Evolutionary conservation across 2,797 vertebrate species (phyloP).

Genomic region (Erpetoichthys calabaricus): DNA sequence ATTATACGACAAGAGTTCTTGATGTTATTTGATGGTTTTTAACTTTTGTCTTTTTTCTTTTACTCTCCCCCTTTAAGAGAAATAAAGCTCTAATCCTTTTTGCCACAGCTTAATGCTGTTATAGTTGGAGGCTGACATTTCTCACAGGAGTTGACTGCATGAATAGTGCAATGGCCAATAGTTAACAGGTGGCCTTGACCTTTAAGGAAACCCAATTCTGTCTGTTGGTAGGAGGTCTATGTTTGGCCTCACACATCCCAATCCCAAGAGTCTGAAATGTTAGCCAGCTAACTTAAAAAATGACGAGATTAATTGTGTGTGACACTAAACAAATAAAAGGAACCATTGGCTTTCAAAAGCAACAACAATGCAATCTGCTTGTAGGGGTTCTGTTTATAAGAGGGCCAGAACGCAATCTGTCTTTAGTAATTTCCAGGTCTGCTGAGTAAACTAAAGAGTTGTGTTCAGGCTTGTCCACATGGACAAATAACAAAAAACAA

Average conservation of each 20-base stretch:
- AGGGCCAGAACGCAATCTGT: too few species aligned
- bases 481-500: too few species aligned
- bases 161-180: not conserved
- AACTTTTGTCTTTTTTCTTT: slow-evolving; percentile 2
- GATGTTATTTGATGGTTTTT: slow-evolving; percentile 2
- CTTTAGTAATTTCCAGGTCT: too few species aligned
- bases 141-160: not conserved
- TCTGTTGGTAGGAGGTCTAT: not conserved
- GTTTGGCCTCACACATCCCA: not conserved
- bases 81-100: slow-evolving; percentile 2
- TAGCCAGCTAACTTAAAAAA: not conserved
- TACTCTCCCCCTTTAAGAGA: slow-evolving; percentile 1
- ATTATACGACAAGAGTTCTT: slow-evolving; percentile 1
- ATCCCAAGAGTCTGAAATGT: not conserved
- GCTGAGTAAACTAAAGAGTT: too few species aligned
- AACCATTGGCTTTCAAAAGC: not conserved
- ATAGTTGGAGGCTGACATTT: not conserved
- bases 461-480: too few species aligned
- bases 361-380: not conserved
- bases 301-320: not conserved
- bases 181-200: slow-evolving; percentile 1
- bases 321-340: slow-evolving; percentile 1
- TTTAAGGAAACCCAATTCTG: not conserved
- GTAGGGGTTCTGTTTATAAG: too few species aligned
- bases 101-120: slow-evolving; percentile 1